Conservation (phyloP, 2,113 vertebrate genomes). For the Onychorhynchus coronatus region DNA sequence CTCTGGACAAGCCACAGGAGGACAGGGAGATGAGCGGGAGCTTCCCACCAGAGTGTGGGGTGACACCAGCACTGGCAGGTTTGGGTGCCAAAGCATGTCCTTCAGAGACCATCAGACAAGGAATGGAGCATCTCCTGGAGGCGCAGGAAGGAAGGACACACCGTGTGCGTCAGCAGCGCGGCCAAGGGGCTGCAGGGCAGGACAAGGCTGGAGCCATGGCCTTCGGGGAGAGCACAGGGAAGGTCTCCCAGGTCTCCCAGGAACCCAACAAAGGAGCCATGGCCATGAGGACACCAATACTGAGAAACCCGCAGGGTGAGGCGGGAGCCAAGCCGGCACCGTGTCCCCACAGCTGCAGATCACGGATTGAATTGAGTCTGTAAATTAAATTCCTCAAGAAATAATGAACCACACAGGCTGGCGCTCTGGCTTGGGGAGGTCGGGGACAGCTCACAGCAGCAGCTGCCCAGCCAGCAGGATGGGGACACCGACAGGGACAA, state of each 20-base stretch:
- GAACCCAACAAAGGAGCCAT: background rate
- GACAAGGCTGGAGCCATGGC: background rate
- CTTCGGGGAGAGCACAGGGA: background rate
- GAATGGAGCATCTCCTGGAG: accelerated
- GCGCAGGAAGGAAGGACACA: accelerated
- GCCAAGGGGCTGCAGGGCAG: accelerated
- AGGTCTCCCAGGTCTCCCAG: background rate
- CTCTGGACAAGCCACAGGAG: background rate
- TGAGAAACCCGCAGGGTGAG: background rate
- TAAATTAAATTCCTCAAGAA: background rate
- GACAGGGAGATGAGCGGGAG: background rate
- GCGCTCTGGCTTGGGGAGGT: background rate
- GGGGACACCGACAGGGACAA: accelerated
- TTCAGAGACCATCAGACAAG: accelerated
- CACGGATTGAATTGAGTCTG: background rate
- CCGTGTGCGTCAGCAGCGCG: accelerated
- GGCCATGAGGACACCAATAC: background rate
- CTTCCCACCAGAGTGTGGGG: accelerated
- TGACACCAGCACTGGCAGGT: background rate
- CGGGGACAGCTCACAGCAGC: background rate
- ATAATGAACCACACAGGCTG: background rate
- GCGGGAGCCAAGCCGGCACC: background rate
- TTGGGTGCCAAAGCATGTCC: background rate
- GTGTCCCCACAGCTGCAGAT: background rate
- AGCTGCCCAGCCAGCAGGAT: background rate